phyloP scores from a whole-genome alignment of 2,113 vertebrate species.

The Bolborhynchus lineola region DNA sequence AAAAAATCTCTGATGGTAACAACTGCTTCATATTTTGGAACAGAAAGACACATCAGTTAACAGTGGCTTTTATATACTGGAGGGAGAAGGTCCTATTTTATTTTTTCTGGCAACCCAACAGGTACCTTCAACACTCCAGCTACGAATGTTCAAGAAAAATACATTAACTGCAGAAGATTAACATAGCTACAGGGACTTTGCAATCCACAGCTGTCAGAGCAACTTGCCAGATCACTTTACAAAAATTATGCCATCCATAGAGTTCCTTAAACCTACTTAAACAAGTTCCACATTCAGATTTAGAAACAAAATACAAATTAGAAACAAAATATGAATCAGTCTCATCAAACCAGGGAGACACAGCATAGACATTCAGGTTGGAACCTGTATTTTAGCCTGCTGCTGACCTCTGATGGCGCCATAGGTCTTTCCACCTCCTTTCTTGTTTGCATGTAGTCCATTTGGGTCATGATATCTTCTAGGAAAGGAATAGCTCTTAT shows the following conservation, averaged over 20 bases:
- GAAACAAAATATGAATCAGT: background rate
- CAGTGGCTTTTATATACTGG: background rate
- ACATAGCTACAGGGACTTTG: background rate
- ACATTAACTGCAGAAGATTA: background rate
- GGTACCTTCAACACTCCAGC: background rate
- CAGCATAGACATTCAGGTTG: fast-evolving
- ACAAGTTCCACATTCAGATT: background rate
- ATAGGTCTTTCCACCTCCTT: background rate
- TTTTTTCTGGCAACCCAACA: background rate
- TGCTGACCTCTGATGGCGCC: background rate
- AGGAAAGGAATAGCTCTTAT: background rate
- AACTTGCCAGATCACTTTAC: background rate
- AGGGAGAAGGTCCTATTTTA: background rate
- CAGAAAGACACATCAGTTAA: background rate
- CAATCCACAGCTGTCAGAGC: background rate
- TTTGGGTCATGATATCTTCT: background rate
- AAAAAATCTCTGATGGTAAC: background rate
- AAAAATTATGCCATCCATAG: background rate
- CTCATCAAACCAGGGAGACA: background rate
- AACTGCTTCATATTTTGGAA: background rate
- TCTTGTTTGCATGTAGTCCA: background rate
- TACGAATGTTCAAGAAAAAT: background rate
- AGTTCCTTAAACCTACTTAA: background rate
- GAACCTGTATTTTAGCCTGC: background rate
- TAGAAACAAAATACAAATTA: background rate